phyloP scores from a whole-genome alignment of 2,888 invertebrate genomes.

The Heteropelma amictum region DNA sequence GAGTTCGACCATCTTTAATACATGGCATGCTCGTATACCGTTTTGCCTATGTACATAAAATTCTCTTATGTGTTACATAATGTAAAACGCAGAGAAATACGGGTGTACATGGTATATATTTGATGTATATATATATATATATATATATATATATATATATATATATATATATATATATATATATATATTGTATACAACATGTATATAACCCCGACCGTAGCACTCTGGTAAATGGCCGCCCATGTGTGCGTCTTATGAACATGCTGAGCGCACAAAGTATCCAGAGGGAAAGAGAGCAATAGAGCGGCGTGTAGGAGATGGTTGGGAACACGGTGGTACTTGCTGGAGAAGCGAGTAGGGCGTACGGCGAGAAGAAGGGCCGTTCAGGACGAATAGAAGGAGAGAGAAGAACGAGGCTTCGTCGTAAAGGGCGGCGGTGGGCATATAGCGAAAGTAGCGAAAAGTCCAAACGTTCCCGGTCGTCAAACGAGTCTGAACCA shows the following conservation, averaged over 20 bases:
- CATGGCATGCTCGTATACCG: constrained; percentile 26
- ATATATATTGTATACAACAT: constrained; percentile 26
- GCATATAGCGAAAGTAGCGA: constrained; percentile 42
- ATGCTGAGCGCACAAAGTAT: constrained; percentile 58
- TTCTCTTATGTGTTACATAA: constrained; percentile 42
- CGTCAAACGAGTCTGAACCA: constrained; percentile 44
- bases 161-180: constrained; percentile 31
- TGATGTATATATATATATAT: constrained; percentile 32
- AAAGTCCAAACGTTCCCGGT: constrained; percentile 60
- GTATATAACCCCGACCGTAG: constrained; percentile 39
- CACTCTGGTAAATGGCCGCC: constrained; percentile 48
- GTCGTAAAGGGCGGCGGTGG: constrained; percentile 31
- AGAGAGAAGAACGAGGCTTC: constrained; percentile 18
- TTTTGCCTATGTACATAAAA: constrained; percentile 14
- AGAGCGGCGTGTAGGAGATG: constrained; percentile 75
- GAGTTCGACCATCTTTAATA: constrained; percentile 4
- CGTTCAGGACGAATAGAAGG: constrained; percentile 66
- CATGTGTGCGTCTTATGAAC: constrained; percentile 58
- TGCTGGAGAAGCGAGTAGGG: constrained; percentile 76
- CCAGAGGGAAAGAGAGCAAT: constrained; percentile 40
- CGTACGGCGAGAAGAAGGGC: constrained; percentile 66
- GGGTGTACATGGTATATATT: constrained; percentile 11
- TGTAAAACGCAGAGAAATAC: constrained; percentile 24
- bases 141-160: constrained; percentile 17
- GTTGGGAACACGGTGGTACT: constrained; percentile 76